Evolutionary conservation across 2,888 invertebrate genomes (phyloP), one percentile per base, ranked within the genome.

Genomic region (Chironomus tentans): DNA sequence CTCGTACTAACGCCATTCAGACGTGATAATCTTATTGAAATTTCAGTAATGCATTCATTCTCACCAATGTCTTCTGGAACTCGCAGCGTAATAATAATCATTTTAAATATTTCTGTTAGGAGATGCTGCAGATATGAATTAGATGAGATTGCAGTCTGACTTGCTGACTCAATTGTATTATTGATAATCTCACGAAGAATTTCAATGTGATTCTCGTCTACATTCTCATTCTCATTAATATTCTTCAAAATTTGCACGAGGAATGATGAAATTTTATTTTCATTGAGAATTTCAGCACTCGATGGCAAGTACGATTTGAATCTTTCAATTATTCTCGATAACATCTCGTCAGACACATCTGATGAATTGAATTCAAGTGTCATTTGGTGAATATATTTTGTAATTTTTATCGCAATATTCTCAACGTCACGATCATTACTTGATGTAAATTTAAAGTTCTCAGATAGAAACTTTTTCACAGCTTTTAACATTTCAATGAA

Each of bases 301-400:
- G 82, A 81, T 0, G 83, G 83, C 71, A 83, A 79, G 77, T 83
- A 80, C 3, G 78, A 79, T 77, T 81, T 80, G 68, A 84, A 78
- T 47, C 81, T 81, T 24, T 82, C 81, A 2, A 81, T 80, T 12
- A 83, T 79, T 72, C 82, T 82, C 21, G 80, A 81, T 50, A 82
- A 79, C 4, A 82, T 81, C 47, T 81, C 80, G 70, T 83, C 82
- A 2, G 81, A 82, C 28, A 82, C 79, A 3, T 79, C 78, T 12
- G 82, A 81, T 56, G 82, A 82, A 61, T 79, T 82, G 56, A 65
- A 65, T 18, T 65, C 21, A 4, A 82, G 80, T 2, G 83, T 84
- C 0, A 82, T 82, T 77, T 83, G 83, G 38, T 80, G 81, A 10
- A 84, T 78, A 71, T 82, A 82, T 12, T 82, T 79, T 4, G 83